These are phyloP conservation scores for Sebastes cheni DNA, from an alignment of 2,797 vertebrate genomes.

Conservation along the genomic window DNA sequence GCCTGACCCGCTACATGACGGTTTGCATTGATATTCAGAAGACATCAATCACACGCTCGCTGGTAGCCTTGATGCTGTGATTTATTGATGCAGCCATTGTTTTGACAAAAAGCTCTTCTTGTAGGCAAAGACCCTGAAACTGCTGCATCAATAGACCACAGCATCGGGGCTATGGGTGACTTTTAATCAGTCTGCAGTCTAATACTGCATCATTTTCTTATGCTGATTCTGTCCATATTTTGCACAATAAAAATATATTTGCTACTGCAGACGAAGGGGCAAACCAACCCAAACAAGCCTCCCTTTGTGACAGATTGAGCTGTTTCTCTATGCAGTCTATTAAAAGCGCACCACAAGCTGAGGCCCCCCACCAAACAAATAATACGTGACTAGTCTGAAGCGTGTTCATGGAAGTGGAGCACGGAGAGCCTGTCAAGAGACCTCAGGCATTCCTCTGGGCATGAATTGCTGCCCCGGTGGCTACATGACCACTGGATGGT, in stretches of 20 bases:
- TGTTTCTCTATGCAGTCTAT: background rate
- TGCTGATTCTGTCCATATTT: background rate
- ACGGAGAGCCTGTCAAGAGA: background rate
- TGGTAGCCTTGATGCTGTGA: background rate
- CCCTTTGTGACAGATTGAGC: background rate
- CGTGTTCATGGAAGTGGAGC: background rate
- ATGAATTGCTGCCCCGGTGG: constrained; percentile 15
- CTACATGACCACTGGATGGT: background rate
- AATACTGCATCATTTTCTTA: background rate
- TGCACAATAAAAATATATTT: background rate
- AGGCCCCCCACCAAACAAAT: background rate
- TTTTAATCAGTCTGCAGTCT: background rate
- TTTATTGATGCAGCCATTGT: background rate
- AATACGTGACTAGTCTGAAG: background rate
- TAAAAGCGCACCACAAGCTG: constrained; percentile 23
- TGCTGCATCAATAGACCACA: background rate
- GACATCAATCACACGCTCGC: background rate
- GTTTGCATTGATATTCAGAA: background rate
- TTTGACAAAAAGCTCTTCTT: background rate
- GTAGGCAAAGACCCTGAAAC: background rate
- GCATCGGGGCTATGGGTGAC: background rate
- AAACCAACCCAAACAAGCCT: background rate
- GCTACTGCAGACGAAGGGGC: background rate
- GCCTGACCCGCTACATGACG: background rate
- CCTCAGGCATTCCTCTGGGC: constrained; percentile 13